Evolutionary conservation across 2,797 vertebrate genomes (phyloP), one percentile per base, ranked within the genome.

Genomic region (Tolypeutes matacus): DNA sequence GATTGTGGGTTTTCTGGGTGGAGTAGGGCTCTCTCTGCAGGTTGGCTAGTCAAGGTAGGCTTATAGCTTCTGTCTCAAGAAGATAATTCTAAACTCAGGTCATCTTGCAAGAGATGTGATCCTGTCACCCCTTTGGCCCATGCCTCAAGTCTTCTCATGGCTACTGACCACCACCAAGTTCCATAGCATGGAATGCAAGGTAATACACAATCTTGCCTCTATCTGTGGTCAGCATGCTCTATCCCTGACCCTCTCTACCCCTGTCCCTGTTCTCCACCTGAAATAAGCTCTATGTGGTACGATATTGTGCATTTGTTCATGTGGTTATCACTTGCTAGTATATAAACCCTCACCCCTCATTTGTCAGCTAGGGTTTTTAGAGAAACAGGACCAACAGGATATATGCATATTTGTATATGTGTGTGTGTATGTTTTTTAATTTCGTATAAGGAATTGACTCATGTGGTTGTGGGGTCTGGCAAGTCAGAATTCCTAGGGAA

Each of bases 61-160:
- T 72, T 17, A 75, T 1, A 27, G 6, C 67, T 39, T 92, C 60
- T 86, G 92, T 34, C 46, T 23, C 31, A 23, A 82, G 23, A 18
- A 82, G 23, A 60, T n/a, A 18, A 85, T 64, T 25, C 46, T 81
- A 88, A 94, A 65, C 76, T 88, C 31, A 51, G n/a, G 49, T 3
- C 65, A 17, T 27, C 23, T n/a, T 34, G 27, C 1, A 60, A 53
- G 36, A 86, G 69, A n/a, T 58, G 14, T 0, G 42, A 23, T 42
- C 12, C 39, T 7, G 3, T 34, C 6, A 51, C 2, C 7, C 15
- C 14, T 36, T 75, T 89, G 27, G 18, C 18, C 6, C n/a, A 0
- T 53, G n/a, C 2, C 20, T 83, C 29, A 85, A 82, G 10, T 29
- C 9, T 20, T 29, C n/a, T 56, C 73, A n/a, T 25, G 9, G 27